Evolutionary conservation across 1,140 invertebrate genomes (phyloP), one percentile per base, ranked within the genome.

Genomic region (Aphaenogaster ashmeadi): DNA sequence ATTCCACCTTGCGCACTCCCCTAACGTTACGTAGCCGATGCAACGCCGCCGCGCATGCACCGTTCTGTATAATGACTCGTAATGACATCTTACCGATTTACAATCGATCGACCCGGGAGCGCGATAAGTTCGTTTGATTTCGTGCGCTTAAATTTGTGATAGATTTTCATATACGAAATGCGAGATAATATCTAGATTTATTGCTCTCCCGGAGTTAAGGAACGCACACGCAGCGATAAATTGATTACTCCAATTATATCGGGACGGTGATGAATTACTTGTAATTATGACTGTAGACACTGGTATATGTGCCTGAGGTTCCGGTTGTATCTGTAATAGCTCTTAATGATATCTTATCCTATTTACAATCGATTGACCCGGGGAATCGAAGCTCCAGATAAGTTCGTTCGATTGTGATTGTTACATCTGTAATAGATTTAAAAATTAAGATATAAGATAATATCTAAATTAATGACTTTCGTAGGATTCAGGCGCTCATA

Each of bases 161-260:
- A 8, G 52, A 36, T 74, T 83, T 58, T 66, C 60, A 27, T 18
- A 5, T 50, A 21, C 41, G 54, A 60, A 74, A 83, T 38, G 58
- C 27, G 60, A 66, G 77, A 72, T 47, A 72, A 47, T 72, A 56
- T 71, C 21, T 21, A 38, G 66, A 54, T 81, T 81, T 27, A 54
- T 41, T 9, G 13, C 33, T 52, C 60, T 80, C 36, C 36, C 47
- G n/a, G 64, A 71, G 13, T 52, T n/a, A 38, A 41, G 7, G 78
- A 41, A 54, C 47, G n/a, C 54, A n/a, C 54, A 67, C 56, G 38
- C 44, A 21, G 60, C 64, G 64, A 81, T 81, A 81, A 69, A 81
- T 81, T 38, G 33, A 67, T 80, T 80, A 69, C 47, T 80, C 47
- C 47, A 54, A 71, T 81, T 81, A 81, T 81, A 71, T 81, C 36